A percentile compares a stretch with the other conserved stretches of the same genome.
Conservation (phyloP, 2,113 vertebrate species). For the Takifugu flavidus region DNA sequence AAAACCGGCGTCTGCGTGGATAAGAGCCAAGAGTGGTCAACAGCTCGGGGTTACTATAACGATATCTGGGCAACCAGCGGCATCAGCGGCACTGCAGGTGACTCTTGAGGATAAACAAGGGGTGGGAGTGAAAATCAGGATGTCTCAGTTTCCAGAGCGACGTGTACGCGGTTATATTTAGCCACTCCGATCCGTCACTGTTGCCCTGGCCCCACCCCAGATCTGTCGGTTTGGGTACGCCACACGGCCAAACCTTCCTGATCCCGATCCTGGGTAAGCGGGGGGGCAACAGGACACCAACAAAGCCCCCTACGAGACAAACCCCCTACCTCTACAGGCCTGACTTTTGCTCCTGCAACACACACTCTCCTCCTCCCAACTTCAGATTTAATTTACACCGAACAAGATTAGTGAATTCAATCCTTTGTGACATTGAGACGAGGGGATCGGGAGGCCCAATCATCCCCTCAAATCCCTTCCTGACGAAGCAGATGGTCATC, state of each 20-base stretch:
- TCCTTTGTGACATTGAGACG: slow-evolving; percentile 66
- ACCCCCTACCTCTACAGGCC: too few species aligned
- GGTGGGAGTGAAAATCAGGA: too few species aligned
- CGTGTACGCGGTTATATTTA: too few species aligned
- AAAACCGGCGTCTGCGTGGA: background rate
- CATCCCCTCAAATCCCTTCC: slow-evolving; percentile 51
- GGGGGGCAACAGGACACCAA: too few species aligned
- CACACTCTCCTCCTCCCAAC: slow-evolving; percentile 10
- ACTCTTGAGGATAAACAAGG: slow-evolving; percentile 7
- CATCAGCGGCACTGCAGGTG: slow-evolving; percentile 17
- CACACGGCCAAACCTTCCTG: too few species aligned
- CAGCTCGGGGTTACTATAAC: slow-evolving; percentile 43
- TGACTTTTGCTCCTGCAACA: background rate
- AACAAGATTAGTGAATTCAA: slow-evolving; percentile 71
- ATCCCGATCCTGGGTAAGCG: too few species aligned
- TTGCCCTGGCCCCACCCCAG: too few species aligned
- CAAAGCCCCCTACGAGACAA: too few species aligned
- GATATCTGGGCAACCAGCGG: slow-evolving; percentile 41
- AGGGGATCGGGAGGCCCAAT: slow-evolving; percentile 58
- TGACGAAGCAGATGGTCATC: slow-evolving; percentile 65
- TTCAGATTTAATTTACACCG: slow-evolving; percentile 63
- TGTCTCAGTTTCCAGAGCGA: too few species aligned
- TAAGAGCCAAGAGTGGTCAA: slow-evolving; percentile 22
- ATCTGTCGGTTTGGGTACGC: too few species aligned
- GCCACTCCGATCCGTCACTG: too few species aligned